Evolutionary conservation across 2,797 vertebrate genomes (phyloP).

Genomic region (Oreortyx pictus): DNA sequence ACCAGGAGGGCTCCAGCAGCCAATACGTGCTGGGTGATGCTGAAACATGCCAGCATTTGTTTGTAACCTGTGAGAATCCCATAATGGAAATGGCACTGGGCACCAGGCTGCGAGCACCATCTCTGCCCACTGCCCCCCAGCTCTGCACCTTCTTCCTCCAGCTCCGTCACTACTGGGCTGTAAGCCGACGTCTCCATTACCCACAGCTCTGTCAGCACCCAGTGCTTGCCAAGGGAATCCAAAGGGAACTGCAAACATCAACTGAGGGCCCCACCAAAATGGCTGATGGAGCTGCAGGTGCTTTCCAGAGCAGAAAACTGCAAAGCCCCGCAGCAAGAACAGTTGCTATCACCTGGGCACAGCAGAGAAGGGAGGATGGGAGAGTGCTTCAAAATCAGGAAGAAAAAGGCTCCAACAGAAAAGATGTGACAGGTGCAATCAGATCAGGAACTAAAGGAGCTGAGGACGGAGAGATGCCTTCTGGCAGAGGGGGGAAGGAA

Average conservation of each 20-base stretch:
- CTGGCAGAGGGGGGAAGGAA: background rate
- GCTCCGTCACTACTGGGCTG: background rate
- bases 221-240: background rate
- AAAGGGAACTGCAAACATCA: background rate
- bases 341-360: background rate
- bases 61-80: background rate
- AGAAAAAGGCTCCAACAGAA: background rate
- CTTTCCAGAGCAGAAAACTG: background rate
- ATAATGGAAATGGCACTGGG: background rate
- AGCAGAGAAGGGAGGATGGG: background rate
- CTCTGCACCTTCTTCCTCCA: background rate
- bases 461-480: background rate
- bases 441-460: background rate
- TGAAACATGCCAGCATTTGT: background rate
- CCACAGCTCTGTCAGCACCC: background rate
- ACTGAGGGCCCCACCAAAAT: background rate
- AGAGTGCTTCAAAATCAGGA: background rate
- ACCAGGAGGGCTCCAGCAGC: background rate
- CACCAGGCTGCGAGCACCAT: background rate
- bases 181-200: background rate
- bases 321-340: background rate
- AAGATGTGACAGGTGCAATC: background rate
- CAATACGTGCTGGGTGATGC: background rate
- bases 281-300: background rate
- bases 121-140: background rate